Conservation (phyloP, 2,797 vertebrate genomes). For the Phoeniculus purpureus region DNA sequence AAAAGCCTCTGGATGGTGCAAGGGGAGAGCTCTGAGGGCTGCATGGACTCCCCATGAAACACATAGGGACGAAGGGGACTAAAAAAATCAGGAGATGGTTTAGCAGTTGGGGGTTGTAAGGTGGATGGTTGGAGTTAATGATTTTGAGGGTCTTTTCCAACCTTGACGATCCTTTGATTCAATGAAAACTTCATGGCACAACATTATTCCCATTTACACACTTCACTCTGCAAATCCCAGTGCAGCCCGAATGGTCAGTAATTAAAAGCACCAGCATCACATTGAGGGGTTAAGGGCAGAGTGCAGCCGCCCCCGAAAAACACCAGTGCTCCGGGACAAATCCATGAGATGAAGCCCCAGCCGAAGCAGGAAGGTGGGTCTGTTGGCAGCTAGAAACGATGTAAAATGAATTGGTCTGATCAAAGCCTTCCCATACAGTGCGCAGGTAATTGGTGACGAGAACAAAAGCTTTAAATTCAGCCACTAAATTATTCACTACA, state of each 20-base stretch:
- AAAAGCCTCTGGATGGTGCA: neutral
- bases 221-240: neutral
- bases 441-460: slow-evolving; percentile 56
- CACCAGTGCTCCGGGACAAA: neutral
- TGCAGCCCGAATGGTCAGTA: neutral
- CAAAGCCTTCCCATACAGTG: slow-evolving; percentile 59
- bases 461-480: slow-evolving; percentile 72
- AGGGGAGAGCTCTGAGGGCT: fast-evolving
- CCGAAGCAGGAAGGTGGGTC: slow-evolving; percentile 7
- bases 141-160: too few relatives aligned
- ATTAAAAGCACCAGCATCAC: neutral
- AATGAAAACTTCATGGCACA: neutral
- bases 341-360: neutral
- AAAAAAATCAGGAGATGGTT: too few relatives aligned
- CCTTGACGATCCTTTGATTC: too few relatives aligned
- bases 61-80: fast-evolving
- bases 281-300: neutral
- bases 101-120: too few relatives aligned
- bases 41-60: fast-evolving
- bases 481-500: slow-evolving; percentile 67
- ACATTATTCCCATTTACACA: neutral
- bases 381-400: slow-evolving; percentile 3
- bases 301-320: neutral
- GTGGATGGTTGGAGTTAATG: too few relatives aligned
- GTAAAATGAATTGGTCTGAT: slow-evolving; percentile 43